Base-by-base conservation (phyloP, 2,113 vertebrate species). In the Ictalurus furcatus region DNA sequence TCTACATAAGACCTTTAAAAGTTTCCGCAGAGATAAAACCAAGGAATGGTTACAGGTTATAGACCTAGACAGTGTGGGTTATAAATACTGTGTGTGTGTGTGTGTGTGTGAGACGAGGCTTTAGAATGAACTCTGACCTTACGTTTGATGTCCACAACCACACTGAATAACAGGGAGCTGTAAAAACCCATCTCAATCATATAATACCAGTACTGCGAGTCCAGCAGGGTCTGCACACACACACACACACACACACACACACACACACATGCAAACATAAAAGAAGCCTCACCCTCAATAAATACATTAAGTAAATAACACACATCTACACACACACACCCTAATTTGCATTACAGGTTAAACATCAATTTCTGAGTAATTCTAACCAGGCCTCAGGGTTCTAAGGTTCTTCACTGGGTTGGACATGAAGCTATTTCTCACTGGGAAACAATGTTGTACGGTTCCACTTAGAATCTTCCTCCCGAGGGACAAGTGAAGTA, bases 171-270 rank as follows among this genome's bases (percentile, higher is more conserved):
- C 71, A 99, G 95, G 58, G 97, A 98, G 92, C 95, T 95, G 90
- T 99, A 99, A 93, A 99, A 99, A 48, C 97, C 95, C 91, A 98
- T 96, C 93, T 99, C 97, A 86, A 93, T 76, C 85, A 97, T 94
- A 93, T 98, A 99, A 94, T 98, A 98, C 97, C 97, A 98, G 90
- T 98, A 97, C 63, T 99, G 98, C 8, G 98, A 99, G 0, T 94
- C 93, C 90, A 99, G 95, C 94, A 99, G 48, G 7, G 96, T 94
- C 98, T 99, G 91, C 4, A 90, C 67, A 6, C 81, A 90, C 71
- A 90, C 69, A 89, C 28, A 90, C 37, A 88, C 74, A 82, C 48
- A 85, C 76, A 91, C 56, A 87, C 58, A 86, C 23, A 88, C 69
- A 91, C 67, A 89, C 19, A 88, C 17, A 87, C 54, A 81, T 6